phyloP scores from a whole-genome alignment of 1,140 invertebrate species.

The Bombus cullumanus region DNA sequence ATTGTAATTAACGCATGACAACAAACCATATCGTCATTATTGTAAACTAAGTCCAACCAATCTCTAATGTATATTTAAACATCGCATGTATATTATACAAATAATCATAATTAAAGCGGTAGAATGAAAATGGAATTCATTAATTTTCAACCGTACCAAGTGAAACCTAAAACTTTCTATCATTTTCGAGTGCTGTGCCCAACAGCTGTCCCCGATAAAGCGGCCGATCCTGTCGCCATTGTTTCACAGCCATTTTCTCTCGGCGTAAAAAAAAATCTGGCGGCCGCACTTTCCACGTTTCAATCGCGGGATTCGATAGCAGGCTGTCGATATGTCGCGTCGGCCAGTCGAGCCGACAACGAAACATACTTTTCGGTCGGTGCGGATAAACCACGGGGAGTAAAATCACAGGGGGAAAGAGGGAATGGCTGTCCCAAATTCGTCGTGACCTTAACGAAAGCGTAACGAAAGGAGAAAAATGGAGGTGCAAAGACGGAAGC shows the following conservation, averaged over 20 bases:
- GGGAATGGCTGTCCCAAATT: not conserved
- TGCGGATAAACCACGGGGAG: not conserved
- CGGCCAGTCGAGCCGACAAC: not conserved
- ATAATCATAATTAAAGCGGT: no score
- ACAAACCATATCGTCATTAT: no score
- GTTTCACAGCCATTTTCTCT: not conserved
- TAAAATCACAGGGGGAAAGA: no score
- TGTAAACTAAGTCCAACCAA: no score
- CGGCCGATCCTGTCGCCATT: not conserved
- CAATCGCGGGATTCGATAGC: not conserved
- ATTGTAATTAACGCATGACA: no score
- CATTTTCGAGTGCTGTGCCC: no score
- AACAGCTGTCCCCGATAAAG: not conserved
- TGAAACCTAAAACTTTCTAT: not conserved
- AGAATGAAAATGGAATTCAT: not conserved
- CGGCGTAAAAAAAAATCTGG: not conserved
- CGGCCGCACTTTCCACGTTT: not conserved
- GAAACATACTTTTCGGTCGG: slow-evolving; percentile 5
- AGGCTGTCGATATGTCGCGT: slow-evolving; percentile 14
- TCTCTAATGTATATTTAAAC: no score
- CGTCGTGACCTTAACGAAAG: not conserved
- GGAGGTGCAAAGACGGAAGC: not conserved
- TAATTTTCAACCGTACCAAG: not conserved
- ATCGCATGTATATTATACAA: no score
- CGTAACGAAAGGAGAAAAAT: no score